A percentile compares a stretch with the other conserved stretches of the same genome.
Conservation (phyloP, 2,113 vertebrate genomes). For the Anhinga anhinga region DNA sequence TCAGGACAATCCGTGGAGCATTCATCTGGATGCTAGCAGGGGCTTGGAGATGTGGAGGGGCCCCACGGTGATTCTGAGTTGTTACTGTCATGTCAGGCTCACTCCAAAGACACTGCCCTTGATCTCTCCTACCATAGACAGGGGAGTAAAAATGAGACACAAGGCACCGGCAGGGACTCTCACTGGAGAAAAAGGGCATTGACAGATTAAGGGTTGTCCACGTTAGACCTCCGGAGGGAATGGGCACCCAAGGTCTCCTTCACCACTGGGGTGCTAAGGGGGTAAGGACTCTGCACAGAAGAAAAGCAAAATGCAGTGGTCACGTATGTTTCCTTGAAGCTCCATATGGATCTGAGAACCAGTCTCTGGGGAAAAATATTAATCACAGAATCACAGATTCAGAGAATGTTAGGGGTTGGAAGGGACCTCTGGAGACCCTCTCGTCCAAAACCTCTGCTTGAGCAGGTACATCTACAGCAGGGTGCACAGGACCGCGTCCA, state of each 20-base stretch:
- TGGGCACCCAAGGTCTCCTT: not conserved
- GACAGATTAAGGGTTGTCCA: not conserved
- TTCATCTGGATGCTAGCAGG: not conserved
- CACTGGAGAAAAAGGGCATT: not conserved
- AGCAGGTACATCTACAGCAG: no score
- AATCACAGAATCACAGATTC: no score
- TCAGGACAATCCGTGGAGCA: not conserved
- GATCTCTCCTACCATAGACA: not conserved
- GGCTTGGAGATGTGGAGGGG: not conserved
- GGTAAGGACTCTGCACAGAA: not conserved
- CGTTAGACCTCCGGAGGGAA: not conserved
- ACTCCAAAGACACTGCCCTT: not conserved
- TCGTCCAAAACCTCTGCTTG: no score
- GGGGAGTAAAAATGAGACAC: not conserved
- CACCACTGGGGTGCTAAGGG: not conserved
- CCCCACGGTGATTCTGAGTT: not conserved
- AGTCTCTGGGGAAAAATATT: not conserved
- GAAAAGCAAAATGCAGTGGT: not conserved
- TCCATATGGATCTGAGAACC: not conserved
- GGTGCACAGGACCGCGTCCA: no score
- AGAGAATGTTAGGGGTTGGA: no score
- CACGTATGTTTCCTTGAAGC: not conserved
- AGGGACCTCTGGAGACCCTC: no score
- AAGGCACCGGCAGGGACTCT: not conserved
- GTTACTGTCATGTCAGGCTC: not conserved